A percentile compares a stretch with the other conserved stretches of the same genome.
Conservation (phyloP, 1,140 invertebrate species). For the Piezodorus guildinii region DNA sequence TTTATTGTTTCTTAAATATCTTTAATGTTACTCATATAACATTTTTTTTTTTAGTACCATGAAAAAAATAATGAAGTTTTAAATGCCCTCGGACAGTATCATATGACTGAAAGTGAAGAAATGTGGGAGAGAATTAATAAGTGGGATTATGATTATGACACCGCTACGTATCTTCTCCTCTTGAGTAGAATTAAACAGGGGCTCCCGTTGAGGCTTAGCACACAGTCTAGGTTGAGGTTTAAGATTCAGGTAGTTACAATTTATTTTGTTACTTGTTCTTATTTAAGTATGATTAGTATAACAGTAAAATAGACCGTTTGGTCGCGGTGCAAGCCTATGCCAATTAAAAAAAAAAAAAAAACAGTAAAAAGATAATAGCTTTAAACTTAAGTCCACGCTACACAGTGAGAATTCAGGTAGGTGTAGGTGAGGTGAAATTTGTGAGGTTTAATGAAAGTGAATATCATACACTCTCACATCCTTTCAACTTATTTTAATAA, state of each 20-base stretch:
- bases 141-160: constrained; percentile 62
- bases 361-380: too few species aligned
- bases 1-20: too few species aligned
- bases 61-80: constrained; percentile 54
- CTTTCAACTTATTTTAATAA: too few species aligned
- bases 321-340: too few species aligned
- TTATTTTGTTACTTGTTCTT: neutral
- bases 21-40: neutral
- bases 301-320: too few species aligned
- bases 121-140: constrained; percentile 40
- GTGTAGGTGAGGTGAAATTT: too few species aligned
- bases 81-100: constrained; percentile 46
- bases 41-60: constrained; percentile 27
- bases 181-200: constrained; percentile 51
- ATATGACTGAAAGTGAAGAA: constrained; percentile 32
- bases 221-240: neutral
- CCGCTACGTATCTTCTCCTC: constrained; percentile 66
- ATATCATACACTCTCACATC: too few species aligned
- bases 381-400: too few species aligned
- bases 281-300: too few species aligned
- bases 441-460: too few species aligned
- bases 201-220: constrained; percentile 31
- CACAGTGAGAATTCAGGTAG: too few species aligned
- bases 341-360: too few species aligned
- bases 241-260: neutral